Percentiles rank a stretch among this genome's conserved stretches.
Conservation (phyloP, 35 echinoderm and acorn worm genomes). For the Anneissia japonica region DNA sequence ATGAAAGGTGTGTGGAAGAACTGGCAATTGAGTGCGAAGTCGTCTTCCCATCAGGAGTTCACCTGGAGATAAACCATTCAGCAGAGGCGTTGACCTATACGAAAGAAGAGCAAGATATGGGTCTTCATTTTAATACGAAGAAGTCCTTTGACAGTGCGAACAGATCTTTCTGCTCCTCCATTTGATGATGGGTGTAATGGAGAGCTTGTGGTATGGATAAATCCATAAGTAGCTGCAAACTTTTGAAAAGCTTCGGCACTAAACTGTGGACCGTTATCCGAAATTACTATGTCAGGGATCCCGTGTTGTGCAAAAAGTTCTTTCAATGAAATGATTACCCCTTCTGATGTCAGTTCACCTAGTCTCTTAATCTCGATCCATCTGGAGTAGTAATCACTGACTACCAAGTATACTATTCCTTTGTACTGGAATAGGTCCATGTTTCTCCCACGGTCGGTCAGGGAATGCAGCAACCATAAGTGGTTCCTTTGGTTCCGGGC, state of each 20-base stretch:
- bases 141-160: constrained; percentile 31
- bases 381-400: no score
- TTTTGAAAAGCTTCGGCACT: constrained; percentile 21
- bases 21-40: neutral
- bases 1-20: neutral
- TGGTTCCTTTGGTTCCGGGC: constrained; percentile 16
- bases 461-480: constrained; percentile 24
- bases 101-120: constrained; percentile 2
- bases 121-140: constrained; percentile 27
- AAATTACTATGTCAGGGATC: constrained; percentile 47
- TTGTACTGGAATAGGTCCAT: neutral
- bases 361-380: no score
- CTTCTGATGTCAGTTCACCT: no score
- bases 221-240: constrained; percentile 30
- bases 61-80: constrained; percentile 16
- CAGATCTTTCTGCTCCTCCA: constrained; percentile 51
- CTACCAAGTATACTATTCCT: no score
- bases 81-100: constrained; percentile 19
- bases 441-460: constrained; percentile 46
- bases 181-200: constrained; percentile 54
- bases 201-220: constrained; percentile 50
- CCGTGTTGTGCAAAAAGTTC: constrained; percentile 41
- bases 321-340: no score
- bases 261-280: constrained; percentile 72
- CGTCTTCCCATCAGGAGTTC: constrained; percentile 20